Evolutionary conservation across 2,113 vertebrate species (phyloP).

Genomic region (Actenoides lindsayi): DNA sequence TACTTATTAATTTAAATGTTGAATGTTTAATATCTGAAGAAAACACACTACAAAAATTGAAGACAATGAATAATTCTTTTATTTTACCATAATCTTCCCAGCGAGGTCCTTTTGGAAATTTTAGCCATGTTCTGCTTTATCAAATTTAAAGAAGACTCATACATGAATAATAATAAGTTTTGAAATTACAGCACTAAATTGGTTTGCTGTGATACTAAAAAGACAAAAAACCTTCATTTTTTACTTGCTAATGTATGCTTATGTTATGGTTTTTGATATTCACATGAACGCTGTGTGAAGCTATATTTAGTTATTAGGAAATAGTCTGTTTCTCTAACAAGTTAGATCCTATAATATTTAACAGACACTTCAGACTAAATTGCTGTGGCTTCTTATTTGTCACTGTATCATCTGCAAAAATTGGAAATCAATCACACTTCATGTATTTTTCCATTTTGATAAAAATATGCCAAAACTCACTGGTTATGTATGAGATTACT

Average conservation of each 20-base stretch:
- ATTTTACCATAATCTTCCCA: neutral
- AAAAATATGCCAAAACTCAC: neutral
- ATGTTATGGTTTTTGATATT: neutral
- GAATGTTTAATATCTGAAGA: neutral
- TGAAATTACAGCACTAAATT: neutral
- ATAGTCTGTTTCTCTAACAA: neutral
- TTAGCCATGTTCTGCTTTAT: neutral
- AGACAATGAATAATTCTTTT: neutral
- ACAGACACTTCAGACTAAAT: neutral
- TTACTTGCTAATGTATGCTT: neutral
- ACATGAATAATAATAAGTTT: neutral
- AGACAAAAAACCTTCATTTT: neutral
- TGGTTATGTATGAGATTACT: conserved; percentile 36
- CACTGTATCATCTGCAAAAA: conserved; percentile 15
- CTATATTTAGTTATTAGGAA: neutral
- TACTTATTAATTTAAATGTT: neutral
- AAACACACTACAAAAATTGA: neutral
- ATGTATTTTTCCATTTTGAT: neutral
- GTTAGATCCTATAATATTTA: conserved; percentile 3
- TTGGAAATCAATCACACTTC: conserved; percentile 25
- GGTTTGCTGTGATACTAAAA: neutral
- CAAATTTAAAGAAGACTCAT: neutral
- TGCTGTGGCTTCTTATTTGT: conserved; percentile 18
- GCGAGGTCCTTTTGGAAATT: neutral
- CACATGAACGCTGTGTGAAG: neutral